A percentile compares a stretch with the other conserved stretches of the same genome.
phyloP scores from a whole-genome alignment of 30 jellyfish, hydroid and myxozoan genomes.

The Mastigias papua region DNA sequence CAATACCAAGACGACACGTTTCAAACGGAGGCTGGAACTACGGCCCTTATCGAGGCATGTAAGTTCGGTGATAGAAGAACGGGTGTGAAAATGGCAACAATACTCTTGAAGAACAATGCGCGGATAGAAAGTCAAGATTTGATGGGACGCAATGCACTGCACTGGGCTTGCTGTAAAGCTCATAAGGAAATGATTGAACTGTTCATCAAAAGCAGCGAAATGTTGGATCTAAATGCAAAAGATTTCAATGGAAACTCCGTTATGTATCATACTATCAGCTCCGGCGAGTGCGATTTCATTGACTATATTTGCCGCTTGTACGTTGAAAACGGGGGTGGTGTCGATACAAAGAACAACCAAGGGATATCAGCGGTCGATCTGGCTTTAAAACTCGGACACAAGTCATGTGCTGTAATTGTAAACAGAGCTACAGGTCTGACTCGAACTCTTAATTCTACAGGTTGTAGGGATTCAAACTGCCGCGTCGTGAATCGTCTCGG shows the following conservation, averaged over 20 bases:
- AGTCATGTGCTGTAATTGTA: constrained; percentile 58
- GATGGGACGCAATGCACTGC: constrained; percentile 48
- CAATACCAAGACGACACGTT: neutral
- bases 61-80: constrained; percentile 47
- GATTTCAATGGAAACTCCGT: constrained; percentile 45
- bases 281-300: constrained; percentile 47
- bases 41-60: constrained; percentile 66
- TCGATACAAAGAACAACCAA: constrained; percentile 47
- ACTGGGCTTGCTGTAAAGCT: constrained; percentile 61
- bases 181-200: constrained; percentile 42
- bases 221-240: constrained; percentile 10
- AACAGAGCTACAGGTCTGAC: constrained; percentile 49
- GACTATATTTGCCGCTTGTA: constrained; percentile 25
- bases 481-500: neutral
- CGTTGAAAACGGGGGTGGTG: constrained; percentile 58
- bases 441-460: constrained; percentile 23
- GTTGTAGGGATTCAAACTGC: constrained; percentile 39
- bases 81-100: constrained; percentile 33
- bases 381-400: constrained; percentile 72
- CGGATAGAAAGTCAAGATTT: neutral
- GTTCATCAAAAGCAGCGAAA: constrained; percentile 34
- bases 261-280: constrained; percentile 41
- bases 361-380: constrained; percentile 65
- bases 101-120: constrained; percentile 17
- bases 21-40: constrained; percentile 54